Percentiles rank a stretch among this genome's conserved stretches.
These are phyloP conservation scores for Butastur rufipennis DNA, from an alignment of 2,113 vertebrate genomes.

Conservation along the genomic window DNA sequence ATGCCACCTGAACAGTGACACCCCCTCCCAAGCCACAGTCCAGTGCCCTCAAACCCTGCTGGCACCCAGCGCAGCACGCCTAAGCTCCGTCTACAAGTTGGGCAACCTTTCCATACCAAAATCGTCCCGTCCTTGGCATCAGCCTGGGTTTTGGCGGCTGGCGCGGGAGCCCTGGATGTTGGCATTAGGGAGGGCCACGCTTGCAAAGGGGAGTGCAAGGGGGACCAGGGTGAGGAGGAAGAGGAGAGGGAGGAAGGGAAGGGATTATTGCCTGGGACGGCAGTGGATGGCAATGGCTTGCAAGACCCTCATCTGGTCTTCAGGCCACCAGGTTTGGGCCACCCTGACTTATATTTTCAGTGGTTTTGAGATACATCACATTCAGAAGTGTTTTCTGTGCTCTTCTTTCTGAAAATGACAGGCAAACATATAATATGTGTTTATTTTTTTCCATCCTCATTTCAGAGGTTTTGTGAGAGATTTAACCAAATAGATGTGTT, in stretches of 20 bases:
- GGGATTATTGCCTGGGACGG: neutral
- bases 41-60: neutral
- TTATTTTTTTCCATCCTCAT: neutral
- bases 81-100: neutral
- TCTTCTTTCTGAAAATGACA: neutral
- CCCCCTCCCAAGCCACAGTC: neutral
- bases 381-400: neutral
- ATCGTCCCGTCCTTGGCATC: neutral
- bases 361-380: neutral
- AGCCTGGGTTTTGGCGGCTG: neutral
- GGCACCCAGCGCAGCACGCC: accelerated
- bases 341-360: neutral
- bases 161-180: neutral
- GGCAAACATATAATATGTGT: neutral
- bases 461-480: slow-evolving; percentile 5
- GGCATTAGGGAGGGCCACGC: accelerated
- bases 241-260: neutral
- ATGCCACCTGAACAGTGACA: neutral
- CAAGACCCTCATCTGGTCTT: neutral
- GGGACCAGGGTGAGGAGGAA: neutral
- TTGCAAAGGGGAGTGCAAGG: neutral
- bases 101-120: neutral
- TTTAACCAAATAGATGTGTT: slow-evolving; percentile 34
- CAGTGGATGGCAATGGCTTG: neutral
- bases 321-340: neutral